Evolutionary conservation across 2,888 invertebrate genomes (phyloP), one percentile per base, ranked within the genome.

Genomic region (Lordiphosa andalusiaca): DNA sequence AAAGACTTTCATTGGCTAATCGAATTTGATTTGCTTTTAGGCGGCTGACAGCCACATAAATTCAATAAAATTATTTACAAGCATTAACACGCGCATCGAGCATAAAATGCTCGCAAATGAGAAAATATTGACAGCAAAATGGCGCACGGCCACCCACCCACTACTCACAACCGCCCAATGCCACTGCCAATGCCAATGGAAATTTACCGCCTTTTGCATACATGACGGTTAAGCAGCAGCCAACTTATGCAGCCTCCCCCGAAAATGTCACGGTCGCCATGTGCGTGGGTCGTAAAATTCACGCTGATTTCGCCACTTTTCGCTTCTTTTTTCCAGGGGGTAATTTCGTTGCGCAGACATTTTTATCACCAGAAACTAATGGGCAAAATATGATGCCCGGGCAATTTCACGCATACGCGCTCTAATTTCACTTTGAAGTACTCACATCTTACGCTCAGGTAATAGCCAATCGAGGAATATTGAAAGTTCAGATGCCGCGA

Each of bases 401-500:
- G 86, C 73, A 84, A 81, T 85, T 85, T 80, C 74, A 80, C 86
- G 81, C 86, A 78, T 72, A 76, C 71, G 63, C 57, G 69, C 50
- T 48, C 59, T 59, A 64, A 58, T 51, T 62, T 68, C 7, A 3
- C 10, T 10, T 21, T 16, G 2, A 16, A 12, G 19, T 88, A 94
- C 95, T 94, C 90, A 96, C 96, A 93, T 90, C 95, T 91, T 69
- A 97, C 95, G 87, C 95, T 96, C 75, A 97, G 93, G 89, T 95
- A 96, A 91, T 96, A 97, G 64, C 96, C 96, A 84, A 96, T 96
- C 84, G 95, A 96, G 67, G 95, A 95, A 90, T 96, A 96, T 88
- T 95, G 93, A 33, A 95, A 94, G 84, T 95, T 92, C 68, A 94
- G 92, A 91, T 97, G 96, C 47, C 93, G 91, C 56, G 96, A 95